A percentile compares a stretch with the other conserved stretches of the same genome.
Conservation (phyloP, 2,888 invertebrate genomes). For the Drosophila kuntzei region DNA sequence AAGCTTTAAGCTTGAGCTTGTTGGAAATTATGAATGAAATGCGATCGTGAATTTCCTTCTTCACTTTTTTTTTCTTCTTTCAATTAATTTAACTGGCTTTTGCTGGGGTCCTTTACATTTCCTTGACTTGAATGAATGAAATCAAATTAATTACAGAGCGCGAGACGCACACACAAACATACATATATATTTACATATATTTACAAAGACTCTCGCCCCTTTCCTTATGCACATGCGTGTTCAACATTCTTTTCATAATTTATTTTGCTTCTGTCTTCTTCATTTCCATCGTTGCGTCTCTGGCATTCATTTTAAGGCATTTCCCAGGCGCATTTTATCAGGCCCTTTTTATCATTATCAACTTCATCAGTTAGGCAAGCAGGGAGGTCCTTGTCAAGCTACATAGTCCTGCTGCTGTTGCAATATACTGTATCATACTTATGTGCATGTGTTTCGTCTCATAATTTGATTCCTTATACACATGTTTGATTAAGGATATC, state of each 20-base stretch:
- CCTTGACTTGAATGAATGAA: constrained; percentile 73
- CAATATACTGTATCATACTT: constrained; percentile 36
- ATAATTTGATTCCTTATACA: constrained; percentile 65
- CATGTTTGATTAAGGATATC: constrained; percentile 67
- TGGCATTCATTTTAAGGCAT: constrained; percentile 57
- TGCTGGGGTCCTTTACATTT: constrained; percentile 47
- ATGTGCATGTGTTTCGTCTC: constrained; percentile 59
- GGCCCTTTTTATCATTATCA: constrained; percentile 65
- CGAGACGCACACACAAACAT: constrained; percentile 3
- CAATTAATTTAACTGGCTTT: constrained; percentile 68
- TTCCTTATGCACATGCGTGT: constrained; percentile 74
- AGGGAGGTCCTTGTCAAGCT: constrained; percentile 8
- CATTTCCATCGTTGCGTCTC: constrained; percentile 26
- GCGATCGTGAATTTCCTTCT: constrained; percentile 35
- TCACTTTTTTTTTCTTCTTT: constrained; percentile 30
- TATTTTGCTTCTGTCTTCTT: constrained; percentile 48
- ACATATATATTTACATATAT: background rate
- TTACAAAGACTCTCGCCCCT: constrained; percentile 12
- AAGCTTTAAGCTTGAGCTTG: constrained; percentile 42
- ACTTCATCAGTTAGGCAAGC: constrained; percentile 66
- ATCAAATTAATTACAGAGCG: constrained; percentile 73
- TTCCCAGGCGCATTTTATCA: constrained; percentile 59
- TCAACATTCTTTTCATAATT: constrained; percentile 76
- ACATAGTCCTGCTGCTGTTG: constrained; percentile 15
- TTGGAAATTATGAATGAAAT: constrained; percentile 60